phyloP scores from a whole-genome alignment of 2,797 vertebrate species.

The Manis javanica region DNA sequence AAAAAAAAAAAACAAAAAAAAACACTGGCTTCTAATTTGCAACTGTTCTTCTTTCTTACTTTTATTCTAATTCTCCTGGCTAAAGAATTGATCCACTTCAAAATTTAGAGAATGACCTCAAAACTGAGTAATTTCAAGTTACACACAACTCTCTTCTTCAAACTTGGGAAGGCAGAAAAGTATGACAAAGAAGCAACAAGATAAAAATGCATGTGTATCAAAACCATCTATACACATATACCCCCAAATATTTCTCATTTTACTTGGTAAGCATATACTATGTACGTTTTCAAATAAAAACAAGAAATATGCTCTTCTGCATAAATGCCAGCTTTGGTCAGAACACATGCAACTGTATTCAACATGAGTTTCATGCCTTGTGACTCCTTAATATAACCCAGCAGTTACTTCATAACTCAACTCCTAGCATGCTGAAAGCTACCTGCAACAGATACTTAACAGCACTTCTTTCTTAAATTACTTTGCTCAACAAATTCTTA shows the following conservation, averaged over 20 bases:
- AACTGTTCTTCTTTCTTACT: not conserved
- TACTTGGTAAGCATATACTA: not conserved
- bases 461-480: not conserved
- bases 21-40: not conserved
- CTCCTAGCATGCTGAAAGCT: not conserved
- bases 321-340: not conserved
- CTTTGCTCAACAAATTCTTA: slow-evolving; percentile 22
- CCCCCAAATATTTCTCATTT: not conserved
- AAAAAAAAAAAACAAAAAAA: not conserved
- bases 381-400: not conserved
- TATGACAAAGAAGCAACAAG: not conserved
- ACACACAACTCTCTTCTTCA: not conserved
- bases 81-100: slow-evolving; percentile 9
- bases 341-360: not conserved
- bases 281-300: not conserved
- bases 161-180: not conserved
- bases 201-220: not conserved
- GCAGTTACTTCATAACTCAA: not conserved
- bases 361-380: not conserved
- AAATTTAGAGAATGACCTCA: not conserved
- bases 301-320: not conserved
- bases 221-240: not conserved
- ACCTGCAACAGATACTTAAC: not conserved
- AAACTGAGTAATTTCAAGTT: not conserved
- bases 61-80: not conserved